Evolutionary conservation across 2,888 invertebrate species (phyloP), one percentile per base, ranked within the genome.

Genomic region (Phortica magna): DNA sequence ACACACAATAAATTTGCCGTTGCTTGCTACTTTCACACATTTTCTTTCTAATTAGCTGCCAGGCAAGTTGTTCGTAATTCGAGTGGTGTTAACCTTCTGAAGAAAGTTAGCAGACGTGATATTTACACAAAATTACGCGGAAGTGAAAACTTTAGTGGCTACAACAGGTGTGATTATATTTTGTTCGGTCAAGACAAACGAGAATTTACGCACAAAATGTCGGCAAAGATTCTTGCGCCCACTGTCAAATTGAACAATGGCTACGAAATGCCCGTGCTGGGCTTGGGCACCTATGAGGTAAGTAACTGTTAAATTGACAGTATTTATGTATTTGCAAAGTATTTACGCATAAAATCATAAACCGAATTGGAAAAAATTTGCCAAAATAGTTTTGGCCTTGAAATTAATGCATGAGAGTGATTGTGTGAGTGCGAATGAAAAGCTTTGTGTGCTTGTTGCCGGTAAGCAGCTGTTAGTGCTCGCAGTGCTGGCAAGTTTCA

Each of bases 271-370:
- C 95, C 95, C 0, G 88, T 92, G 17, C 81, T 95, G 22, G 95
- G 95, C 0, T 87, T 95, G 14, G 95, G 95, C 1, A 95, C 95
- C 0, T 95, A 94, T 77, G 87, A 91, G 84, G 94, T 94, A 87
- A 91, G 90, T 79, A 53, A 31, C 39, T 39, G 10, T 67, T 67
- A 10, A 17, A 12, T 59, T 6, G 19, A n/a, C 10, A 59, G n/a
- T 17, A 59, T 59, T 59, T 2, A 59, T 1, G n/a, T n/a, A n/a
- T n/a, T n/a, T n/a, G n/a, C n/a, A n/a, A n/a, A n/a, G n/a, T n/a
- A n/a, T n/a, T n/a, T 41, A 0, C 14, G 9, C 2, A 59, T 59
- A 14, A 59, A 53, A 61, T 31, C 12, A 22, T 4, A 4, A 64
- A 0, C 12, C 2, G 19, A 22, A 19, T 61, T 22, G 55, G 22